Base-by-base conservation (phyloP, 2,113 vertebrate genomes). In the Nicator chloris region DNA sequence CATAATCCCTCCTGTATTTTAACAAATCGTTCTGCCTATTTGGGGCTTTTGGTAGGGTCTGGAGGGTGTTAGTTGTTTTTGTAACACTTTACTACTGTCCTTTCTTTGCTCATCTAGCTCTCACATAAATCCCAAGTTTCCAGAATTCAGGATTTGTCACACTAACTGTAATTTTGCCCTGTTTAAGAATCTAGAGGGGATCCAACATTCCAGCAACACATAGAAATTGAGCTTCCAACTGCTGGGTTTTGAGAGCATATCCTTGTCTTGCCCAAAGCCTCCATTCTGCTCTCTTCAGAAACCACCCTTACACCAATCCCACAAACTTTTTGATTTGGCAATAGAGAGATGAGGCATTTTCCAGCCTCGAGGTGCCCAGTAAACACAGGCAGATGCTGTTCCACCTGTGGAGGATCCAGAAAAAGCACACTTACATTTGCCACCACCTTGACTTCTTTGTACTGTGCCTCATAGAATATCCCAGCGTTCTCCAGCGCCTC, bases 391-490 rank as follows among this genome's bases (percentile, higher is more conserved):
- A 4, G 61, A 17, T 2, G 4, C 21, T 7, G 1, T 7, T 18
- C 23, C 2, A 2, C 13, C 13, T 0, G 19, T 31, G 33, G 8
- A 37, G 31, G 28, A 6, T 2, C 0, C 1, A 66, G 30, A 23
- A 31, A 31, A 37, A 19, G 2, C 4, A 1, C 49, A 98, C 99
- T 99, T 95, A 99, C 99, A 23, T 99, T 99, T 18, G 99, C 99
- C 21, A 99, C 99, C 65, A 99, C 99, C 96, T 99, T 99, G 71
- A 99, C 99, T 88, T 99, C 99, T 89, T 99, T 99, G 94, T 99
- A 99, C 88, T 99, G 99, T 30, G 98, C 99, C 96, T 99, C 99
- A 1, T 99, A 99, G 94, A 99, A 99, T 73, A 99, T 98, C 8
- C 99, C 99, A 3, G 99, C 99, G 4, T 99, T 99, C 95, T 99